These are phyloP conservation scores for Cydia splendana DNA, from an alignment of 1,140 invertebrate genomes.

Conservation along the genomic window DNA sequence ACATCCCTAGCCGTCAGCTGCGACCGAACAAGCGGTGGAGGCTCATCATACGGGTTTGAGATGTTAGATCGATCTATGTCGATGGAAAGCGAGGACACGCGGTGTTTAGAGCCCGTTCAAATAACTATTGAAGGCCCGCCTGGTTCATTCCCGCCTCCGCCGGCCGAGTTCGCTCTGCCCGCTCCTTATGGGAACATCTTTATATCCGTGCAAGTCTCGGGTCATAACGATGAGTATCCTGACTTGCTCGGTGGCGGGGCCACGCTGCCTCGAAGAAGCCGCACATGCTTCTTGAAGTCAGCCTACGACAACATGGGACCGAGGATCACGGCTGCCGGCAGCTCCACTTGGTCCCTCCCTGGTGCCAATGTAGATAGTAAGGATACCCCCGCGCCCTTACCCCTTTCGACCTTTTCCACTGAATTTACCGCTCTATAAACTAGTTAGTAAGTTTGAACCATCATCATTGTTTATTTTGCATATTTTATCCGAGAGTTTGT, in stretches of 20 bases:
- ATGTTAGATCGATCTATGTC: constrained; percentile 77
- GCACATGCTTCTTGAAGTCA: constrained; percentile 75
- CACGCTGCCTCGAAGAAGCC: constrained; percentile 62
- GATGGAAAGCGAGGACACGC: constrained; percentile 65
- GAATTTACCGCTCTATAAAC: constrained; percentile 71
- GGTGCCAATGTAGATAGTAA: constrained; percentile 76
- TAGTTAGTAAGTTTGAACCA: constrained; percentile 29
- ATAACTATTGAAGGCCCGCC: constrained; percentile 88
- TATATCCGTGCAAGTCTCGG: constrained; percentile 73
- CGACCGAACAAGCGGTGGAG: constrained; percentile 80
- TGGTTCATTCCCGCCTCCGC: constrained; percentile 71
- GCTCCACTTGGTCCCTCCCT: constrained; percentile 89
- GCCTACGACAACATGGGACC: constrained; percentile 94
- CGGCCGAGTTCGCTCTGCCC: constrained; percentile 72
- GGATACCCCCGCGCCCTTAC: constrained; percentile 48
- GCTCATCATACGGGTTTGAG: constrained; percentile 82
- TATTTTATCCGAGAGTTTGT: constrained; percentile 27
- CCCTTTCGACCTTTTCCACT: constrained; percentile 69
- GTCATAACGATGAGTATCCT: constrained; percentile 78
- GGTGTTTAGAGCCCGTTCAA: constrained; percentile 79
- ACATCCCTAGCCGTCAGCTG: constrained; percentile 87
- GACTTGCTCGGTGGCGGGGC: constrained; percentile 72
- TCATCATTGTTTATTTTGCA: constrained; percentile 26
- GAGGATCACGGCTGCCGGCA: constrained; percentile 90
- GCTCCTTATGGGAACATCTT: constrained; percentile 75